Evolutionary conservation across 1,140 invertebrate species (phyloP), one percentile per base, ranked within the genome.

Genomic region (Brachionus plicatilis): DNA sequence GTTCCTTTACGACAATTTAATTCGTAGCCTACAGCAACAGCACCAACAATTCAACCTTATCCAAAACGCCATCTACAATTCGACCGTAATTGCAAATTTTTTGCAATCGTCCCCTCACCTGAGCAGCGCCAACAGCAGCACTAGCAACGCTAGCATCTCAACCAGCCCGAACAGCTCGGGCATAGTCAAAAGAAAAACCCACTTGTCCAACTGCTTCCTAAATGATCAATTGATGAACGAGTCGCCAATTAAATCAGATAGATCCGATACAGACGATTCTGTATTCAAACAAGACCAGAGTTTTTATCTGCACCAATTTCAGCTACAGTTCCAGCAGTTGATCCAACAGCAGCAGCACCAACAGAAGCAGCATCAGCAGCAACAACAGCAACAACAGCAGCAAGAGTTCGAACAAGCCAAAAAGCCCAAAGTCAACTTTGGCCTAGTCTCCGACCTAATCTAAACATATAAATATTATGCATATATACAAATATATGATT

Each of bases 41-140:
- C 72, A 76, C 3, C 72, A 76, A 33, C 72, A 76, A 24, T 76
- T 76, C 9, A 76, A 76, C 50, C 47, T 76, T 0, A 76, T 76
- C 50, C 72, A 76, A 76, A 76, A 76, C n/a, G 72, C 72, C 9
- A 50, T 76, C 7, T 76, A 76, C 43, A 76, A 72, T 72, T 72
- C 68, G 68, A 72, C 29, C 68, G 68, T 76, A 53, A 76, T 50
- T 76, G 68, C 72, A 76, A 76, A 76, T 76, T 76, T 76, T 29
- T 50, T 50, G 41, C 72, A 76, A 76, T 47, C 41, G 17, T 24
- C 70, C 8, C 8, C 43, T 27, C 72, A 76, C n/a, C 27, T 50
- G 29, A 70, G 50, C 43, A 75, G 20, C 20, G 45, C 7, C 47
- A 76, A 45, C 70, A 76, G 20, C 43, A 50, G 33, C 45, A 29